Base-by-base conservation (phyloP, 2,797 vertebrate species). In the Alosa sapidissima region DNA sequence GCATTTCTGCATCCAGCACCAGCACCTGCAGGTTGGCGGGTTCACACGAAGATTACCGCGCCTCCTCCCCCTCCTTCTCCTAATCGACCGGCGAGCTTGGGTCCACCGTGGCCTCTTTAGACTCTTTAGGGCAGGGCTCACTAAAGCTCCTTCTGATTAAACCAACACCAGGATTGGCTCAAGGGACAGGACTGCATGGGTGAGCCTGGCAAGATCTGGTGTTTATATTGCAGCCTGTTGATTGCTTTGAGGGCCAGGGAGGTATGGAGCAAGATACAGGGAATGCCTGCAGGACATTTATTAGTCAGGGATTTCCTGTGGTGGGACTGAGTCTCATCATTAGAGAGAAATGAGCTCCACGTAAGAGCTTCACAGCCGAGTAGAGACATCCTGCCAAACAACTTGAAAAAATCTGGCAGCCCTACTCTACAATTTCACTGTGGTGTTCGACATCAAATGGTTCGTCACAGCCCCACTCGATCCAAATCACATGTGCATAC, bases 31-130 rank as follows among this genome's bases (percentile, higher is more conserved):
- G 51, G 41, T 68, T 47, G 6, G 14, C 16, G 5, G 13, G 85
- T 88, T 89, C 88, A 86, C 90, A 87, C 82, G 16, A 78, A 45
- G 88, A 90, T 88, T 89, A 87, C 21, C 51, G 58, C 54, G 19
- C 78, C 60, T 83, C 51, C 41, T 41, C 41, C 78, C 81, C 86
- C 47, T 60, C 11, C 10, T 21, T 9, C 28, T 28, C 65, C 24
- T 16, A 78, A 78, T 78, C 72, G 45, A 36, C 72, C 2, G 72
- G 36, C 1, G 41, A 78, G 14, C 68, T 16, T 45, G 14, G 41
- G 16, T 45, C 72, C 19, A 21, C 16, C 45, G 58, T 11, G 65
- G 72, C 28, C 51, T 24, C 11, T 84, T 41, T 68, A 84, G 54
- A 58, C 85, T 86, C 81, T 86, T 85, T 54, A 28, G 24, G 28